Conservation (phyloP, 2,797 vertebrate genomes). For the Meda fulgida region DNA sequence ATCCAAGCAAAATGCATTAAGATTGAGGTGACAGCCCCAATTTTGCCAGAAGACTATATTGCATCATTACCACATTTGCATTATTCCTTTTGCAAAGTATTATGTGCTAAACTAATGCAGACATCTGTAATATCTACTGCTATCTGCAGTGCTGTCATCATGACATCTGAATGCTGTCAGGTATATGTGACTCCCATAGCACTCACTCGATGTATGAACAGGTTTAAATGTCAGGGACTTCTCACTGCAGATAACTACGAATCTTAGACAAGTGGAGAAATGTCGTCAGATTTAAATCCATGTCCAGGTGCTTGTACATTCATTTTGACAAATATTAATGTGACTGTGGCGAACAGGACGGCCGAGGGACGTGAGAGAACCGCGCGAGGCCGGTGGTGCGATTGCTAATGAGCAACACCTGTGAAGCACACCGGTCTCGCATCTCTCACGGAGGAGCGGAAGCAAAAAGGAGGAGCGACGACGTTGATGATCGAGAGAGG, state of each 20-base stretch:
- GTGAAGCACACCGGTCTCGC: no score
- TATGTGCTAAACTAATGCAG: constrained; percentile 14
- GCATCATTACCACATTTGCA: constrained; percentile 1
- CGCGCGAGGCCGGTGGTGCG: no score
- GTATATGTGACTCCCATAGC: neutral
- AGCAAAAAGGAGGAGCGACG: no score
- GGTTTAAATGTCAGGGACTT: constrained; percentile 32
- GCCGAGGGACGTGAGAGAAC: no score
- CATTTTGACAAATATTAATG: constrained; percentile 17
- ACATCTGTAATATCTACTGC: neutral
- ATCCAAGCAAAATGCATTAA: neutral
- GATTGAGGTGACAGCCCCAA: neutral
- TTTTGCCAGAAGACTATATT: neutral
- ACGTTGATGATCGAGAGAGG: no score
- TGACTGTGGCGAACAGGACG: no score
- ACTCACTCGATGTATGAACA: constrained; percentile 4
- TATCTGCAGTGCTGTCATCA: neutral
- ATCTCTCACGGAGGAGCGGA: no score
- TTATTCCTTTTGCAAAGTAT: constrained; percentile 8
- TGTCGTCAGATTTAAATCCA: constrained; percentile 10
- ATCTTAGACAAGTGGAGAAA: neutral
- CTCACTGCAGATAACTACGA: neutral
- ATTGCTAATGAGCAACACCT: no score
- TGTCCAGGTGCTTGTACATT: neutral
- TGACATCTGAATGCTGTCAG: neutral